A percentile compares a stretch with the other conserved stretches of the same genome.
phyloP scores from a whole-genome alignment of 2,888 invertebrate species.

The Stenichneumon culpator region DNA sequence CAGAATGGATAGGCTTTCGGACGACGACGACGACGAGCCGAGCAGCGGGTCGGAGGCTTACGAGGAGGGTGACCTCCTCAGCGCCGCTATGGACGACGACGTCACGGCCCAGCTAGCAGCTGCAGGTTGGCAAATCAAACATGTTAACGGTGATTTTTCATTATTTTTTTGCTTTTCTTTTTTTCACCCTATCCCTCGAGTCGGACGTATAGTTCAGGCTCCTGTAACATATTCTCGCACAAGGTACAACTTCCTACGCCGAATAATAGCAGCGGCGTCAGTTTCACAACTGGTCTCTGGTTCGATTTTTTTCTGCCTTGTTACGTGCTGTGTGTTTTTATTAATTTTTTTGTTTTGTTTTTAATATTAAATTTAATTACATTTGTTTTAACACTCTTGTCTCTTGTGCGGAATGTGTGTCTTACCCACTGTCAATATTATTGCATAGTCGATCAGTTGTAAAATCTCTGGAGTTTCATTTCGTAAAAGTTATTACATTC shows the following conservation, averaged over 20 bases:
- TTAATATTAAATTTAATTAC: neutral
- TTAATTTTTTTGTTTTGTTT: neutral
- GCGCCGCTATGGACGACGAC: conserved; percentile 95
- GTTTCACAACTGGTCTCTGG: neutral
- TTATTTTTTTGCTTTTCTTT: conserved; percentile 75
- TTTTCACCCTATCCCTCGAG: conserved; percentile 38
- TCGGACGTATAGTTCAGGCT: conserved; percentile 65
- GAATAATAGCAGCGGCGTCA: conserved; percentile 32
- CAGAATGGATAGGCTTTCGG: conserved; percentile 85
- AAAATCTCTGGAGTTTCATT: neutral
- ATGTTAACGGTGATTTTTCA: conserved; percentile 86
- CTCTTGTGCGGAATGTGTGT: conserved; percentile 15
- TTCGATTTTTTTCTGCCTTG: neutral
- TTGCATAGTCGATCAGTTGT: neutral
- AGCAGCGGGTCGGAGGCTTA: conserved; percentile 92
- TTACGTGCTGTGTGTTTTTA: neutral
- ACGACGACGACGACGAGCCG: conserved; percentile 94
- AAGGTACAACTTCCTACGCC: conserved; percentile 67
- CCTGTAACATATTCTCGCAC: conserved; percentile 65
- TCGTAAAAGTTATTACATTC: neutral
- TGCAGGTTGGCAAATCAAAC: conserved; percentile 91
- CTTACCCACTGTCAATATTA: neutral
- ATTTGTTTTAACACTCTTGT: neutral
- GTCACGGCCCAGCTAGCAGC: conserved; percentile 98
- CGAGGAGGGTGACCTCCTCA: conserved; percentile 93